A percentile compares a stretch with the other conserved stretches of the same genome.
Conservation (phyloP, 2,797 vertebrate species). For the Micropoecilia bifurca region DNA sequence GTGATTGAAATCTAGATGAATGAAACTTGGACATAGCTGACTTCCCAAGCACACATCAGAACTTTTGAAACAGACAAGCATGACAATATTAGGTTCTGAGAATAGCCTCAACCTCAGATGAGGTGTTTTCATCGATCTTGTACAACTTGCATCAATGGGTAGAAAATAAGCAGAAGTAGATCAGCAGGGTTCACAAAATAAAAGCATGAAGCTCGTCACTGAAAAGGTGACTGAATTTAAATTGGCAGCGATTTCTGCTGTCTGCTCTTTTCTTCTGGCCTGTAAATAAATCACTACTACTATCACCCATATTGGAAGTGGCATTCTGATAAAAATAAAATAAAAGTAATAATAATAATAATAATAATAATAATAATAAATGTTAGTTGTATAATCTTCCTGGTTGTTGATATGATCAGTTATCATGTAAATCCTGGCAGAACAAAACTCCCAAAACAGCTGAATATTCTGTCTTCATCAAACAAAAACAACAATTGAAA, state of each 20-base stretch:
- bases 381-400: background rate
- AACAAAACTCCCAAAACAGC: background rate
- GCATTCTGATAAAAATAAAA: background rate
- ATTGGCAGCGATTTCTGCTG: background rate
- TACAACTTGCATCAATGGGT: background rate
- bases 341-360: no score
- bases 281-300: background rate
- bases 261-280: no score
- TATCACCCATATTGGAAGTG: background rate
- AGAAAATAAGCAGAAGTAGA: conserved; percentile 17
- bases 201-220: background rate
- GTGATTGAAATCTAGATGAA: background rate
- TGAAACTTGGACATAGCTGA: background rate
- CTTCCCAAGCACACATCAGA: background rate
- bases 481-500: no score
- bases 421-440: background rate
- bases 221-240: background rate
- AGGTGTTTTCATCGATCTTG: no score
- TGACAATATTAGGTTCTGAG: background rate
- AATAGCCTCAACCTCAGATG: background rate
- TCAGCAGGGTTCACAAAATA: background rate
- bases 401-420: background rate
- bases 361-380: no score
- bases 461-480: background rate
- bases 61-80: background rate